Conservation (phyloP, 2,113 vertebrate genomes). For the Cepphus grylle region DNA sequence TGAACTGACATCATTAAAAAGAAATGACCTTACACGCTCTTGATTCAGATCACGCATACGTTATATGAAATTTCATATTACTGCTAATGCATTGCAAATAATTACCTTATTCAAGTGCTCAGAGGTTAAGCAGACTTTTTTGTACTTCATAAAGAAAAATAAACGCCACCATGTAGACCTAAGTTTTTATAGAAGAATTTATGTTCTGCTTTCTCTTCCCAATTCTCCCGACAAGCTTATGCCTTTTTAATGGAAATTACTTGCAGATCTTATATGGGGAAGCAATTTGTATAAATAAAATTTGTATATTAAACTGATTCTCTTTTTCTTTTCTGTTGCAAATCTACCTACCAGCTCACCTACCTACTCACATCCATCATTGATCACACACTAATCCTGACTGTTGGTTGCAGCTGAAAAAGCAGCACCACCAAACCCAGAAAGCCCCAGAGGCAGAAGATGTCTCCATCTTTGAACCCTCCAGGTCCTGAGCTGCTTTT, state of each 20-base stretch:
- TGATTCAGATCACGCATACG: conserved; percentile 14
- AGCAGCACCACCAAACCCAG: background rate
- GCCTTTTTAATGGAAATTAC: background rate
- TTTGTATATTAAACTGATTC: background rate
- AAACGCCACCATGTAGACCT: background rate
- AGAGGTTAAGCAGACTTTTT: conserved; percentile 34
- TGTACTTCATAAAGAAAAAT: conserved; percentile 29
- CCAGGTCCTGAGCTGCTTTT: background rate
- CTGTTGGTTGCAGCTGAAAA: background rate
- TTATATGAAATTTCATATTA: conserved; percentile 40
- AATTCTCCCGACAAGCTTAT: background rate
- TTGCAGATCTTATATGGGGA: background rate
- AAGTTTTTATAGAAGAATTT: background rate
- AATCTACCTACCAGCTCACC: background rate
- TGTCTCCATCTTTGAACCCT: background rate
- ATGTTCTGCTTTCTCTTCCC: background rate
- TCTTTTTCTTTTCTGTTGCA: background rate
- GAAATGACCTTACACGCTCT: background rate
- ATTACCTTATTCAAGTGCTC: conserved; percentile 39
- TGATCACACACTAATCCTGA: background rate
- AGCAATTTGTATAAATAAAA: background rate
- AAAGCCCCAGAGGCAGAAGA: background rate
- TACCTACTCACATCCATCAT: background rate
- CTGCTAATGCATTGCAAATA: conserved; percentile 49
- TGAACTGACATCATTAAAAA: conserved; percentile 53